Percentiles rank a stretch among this genome's conserved stretches.
Evolutionary conservation across 1,140 invertebrate genomes (phyloP).

Genomic region (Glossosoma conforme): DNA sequence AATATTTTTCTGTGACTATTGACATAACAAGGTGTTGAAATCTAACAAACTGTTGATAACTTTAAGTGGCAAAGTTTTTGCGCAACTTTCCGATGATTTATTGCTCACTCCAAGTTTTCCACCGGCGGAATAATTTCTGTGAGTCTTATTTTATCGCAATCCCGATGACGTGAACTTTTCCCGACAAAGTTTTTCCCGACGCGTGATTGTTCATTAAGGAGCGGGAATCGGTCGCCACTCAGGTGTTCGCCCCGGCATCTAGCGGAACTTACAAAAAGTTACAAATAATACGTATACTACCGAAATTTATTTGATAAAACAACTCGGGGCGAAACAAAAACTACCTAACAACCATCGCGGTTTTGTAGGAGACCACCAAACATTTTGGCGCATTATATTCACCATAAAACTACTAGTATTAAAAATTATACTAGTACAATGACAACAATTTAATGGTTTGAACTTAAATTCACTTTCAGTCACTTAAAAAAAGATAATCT

Average conservation of each 20-base stretch:
- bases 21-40: slow-evolving; percentile 28
- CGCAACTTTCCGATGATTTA: slow-evolving; percentile 27
- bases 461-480: too few relatives aligned
- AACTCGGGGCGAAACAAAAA: too few relatives aligned
- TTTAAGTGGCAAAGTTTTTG: slow-evolving; percentile 30
- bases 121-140: slow-evolving; percentile 17
- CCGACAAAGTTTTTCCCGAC: slow-evolving; percentile 16
- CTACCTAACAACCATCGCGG: too few relatives aligned
- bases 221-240: not conserved
- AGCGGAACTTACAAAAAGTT: not conserved
- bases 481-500: too few relatives aligned
- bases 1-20: slow-evolving; percentile 7
- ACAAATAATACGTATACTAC: too few relatives aligned
- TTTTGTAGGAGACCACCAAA: too few relatives aligned
- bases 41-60: slow-evolving; percentile 31
- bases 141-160: slow-evolving; percentile 28
- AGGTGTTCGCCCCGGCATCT: not conserved
- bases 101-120: slow-evolving; percentile 18
- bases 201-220: slow-evolving; percentile 17
- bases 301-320: too few relatives aligned
- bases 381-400: too few relatives aligned
- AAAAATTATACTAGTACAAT: too few relatives aligned
- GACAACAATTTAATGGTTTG: too few relatives aligned
- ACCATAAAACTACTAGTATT: too few relatives aligned
- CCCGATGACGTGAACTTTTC: slow-evolving; percentile 26